Evolutionary conservation across 1,140 invertebrate species (phyloP), one percentile per base, ranked within the genome.

Genomic region (Parapsyche elsis): DNA sequence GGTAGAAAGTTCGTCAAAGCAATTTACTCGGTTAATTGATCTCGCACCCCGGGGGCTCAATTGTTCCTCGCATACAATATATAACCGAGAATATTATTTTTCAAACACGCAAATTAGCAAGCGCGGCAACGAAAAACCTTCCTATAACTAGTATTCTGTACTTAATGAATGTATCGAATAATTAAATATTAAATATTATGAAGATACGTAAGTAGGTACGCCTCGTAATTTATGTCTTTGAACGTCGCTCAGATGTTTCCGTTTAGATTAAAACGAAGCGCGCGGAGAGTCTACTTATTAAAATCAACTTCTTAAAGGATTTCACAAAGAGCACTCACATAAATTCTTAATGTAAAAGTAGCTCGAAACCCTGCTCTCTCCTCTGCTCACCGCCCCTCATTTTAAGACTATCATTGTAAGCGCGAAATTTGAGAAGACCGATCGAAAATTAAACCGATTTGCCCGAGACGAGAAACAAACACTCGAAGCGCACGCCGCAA

Each of bases 11-110:
- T 26, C 4, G 49, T 75, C 73, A 75, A 75, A 75, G 73, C 45
- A 75, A 75, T 75, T 57, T 57, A 23, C 73, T 5, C 53, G 16
- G 9, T 57, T 75, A 75, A 75, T 75, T 75, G 73, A 21, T 75
- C 73, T 74, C 14, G 14, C 24, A 26, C n/a, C 49, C 49, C 45
- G 7, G 16, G 19, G 73, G 73, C 49, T 19, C 24, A 75, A 75
- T 24, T 57, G 24, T 26, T 67, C 26, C 64, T 26, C 21, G 9
- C 19, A 61, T 61, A 61, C 21, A n/a, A n/a, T n/a, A n/a, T 61
- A 19, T 61, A 19, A 19, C 1, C 30, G 30, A 7, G 30, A 38
- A 38, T 38, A 38, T 38, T 38, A 38, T 38, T 38, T 38, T 38
- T 38, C 7, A 38, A 38, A 38, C 30, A 1, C 30, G 2, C 1